Evolutionary conservation across 1,140 invertebrate species (phyloP).

Genomic region (Cherax quadricarinatus): DNA sequence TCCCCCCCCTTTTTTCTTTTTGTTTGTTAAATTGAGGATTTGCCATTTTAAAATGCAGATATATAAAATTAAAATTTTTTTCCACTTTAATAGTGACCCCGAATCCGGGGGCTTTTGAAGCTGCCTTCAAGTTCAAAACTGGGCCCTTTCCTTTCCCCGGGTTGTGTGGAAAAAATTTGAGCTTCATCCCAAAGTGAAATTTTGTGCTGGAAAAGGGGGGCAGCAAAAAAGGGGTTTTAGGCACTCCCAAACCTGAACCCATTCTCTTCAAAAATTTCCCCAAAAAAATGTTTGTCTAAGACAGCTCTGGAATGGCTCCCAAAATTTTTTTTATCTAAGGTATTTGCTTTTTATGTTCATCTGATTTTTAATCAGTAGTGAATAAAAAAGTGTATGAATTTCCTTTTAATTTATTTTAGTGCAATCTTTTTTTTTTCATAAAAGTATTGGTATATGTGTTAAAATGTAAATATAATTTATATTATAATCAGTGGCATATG

Average conservation of each 20-base stretch:
- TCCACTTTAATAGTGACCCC: slow-evolving; percentile 73
- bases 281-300: slow-evolving; percentile 89
- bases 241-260: slow-evolving; percentile 83
- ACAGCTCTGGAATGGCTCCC: slow-evolving; percentile 80
- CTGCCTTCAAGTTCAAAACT: slow-evolving; percentile 79
- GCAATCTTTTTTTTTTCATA: too few relatives aligned
- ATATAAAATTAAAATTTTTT: too few relatives aligned
- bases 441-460: too few relatives aligned
- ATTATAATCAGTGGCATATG: too few relatives aligned
- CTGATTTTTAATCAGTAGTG: not conserved
- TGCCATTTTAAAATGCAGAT: too few relatives aligned
- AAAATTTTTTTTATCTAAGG: slow-evolving; percentile 73
- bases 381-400: too few relatives aligned
- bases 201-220: slow-evolving; percentile 73
- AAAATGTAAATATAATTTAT: too few relatives aligned
- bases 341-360: slow-evolving; percentile 12
- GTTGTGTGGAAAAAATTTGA: slow-evolving; percentile 86
- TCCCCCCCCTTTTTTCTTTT: too few relatives aligned
- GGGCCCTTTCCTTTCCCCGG: slow-evolving; percentile 85
- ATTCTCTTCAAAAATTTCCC: slow-evolving; percentile 86
- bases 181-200: slow-evolving; percentile 85
- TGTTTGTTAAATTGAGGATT: not conserved
- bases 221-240: slow-evolving; percentile 76
- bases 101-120: slow-evolving; percentile 77
- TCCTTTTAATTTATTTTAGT: too few relatives aligned